Evolutionary conservation across 2,113 vertebrate genomes (phyloP), one percentile per base, ranked within the genome.

Genomic region (Microcebus lehilahytsara): DNA sequence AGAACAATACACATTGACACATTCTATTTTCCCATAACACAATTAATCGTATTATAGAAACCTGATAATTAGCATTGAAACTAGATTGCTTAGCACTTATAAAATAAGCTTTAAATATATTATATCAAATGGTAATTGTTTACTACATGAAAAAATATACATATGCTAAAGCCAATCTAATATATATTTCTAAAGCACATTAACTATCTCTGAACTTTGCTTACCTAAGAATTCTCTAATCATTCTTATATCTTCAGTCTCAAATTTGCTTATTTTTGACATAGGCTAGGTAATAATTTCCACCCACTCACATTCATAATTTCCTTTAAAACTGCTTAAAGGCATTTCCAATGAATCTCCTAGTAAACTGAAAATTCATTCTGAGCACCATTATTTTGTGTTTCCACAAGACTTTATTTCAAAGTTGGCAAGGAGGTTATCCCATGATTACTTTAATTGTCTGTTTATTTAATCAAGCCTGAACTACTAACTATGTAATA

Each of bases 401-500:
- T 78, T 93, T 85, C n/a, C 12, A 85, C 5, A 51, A 20, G 14
- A 69, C 20, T 94, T 77, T 93, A 81, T 74, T 56, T 91, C 60
- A 95, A 92, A 96, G 60, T 91, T n/a, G 78, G 53, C 51, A 85
- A 95, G 49, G 49, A 94, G 25, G n/a, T 49, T 83, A 60, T 95
- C 11, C 17, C 17, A 89, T 49, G 49, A n/a, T 97, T 89, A 74
- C 53, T 95, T 91, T 85, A 94, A 92, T 95, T 74, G 80, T 87
- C 25, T 95, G 32, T 80, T 97, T 91, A 94, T 84, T 91, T 62
- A 94, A 78, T 78, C 67, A 95, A 64, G 13, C 37, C 67, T 96
- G 78, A 94, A 91, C 8, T 53, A 85, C 71, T 95, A 91, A 94
- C 51, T 94, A 49, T 42, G 37, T 94, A 95, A 85, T 97, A 91